phyloP scores from a whole-genome alignment of 2,888 invertebrate species.

The Villa cingulata region DNA sequence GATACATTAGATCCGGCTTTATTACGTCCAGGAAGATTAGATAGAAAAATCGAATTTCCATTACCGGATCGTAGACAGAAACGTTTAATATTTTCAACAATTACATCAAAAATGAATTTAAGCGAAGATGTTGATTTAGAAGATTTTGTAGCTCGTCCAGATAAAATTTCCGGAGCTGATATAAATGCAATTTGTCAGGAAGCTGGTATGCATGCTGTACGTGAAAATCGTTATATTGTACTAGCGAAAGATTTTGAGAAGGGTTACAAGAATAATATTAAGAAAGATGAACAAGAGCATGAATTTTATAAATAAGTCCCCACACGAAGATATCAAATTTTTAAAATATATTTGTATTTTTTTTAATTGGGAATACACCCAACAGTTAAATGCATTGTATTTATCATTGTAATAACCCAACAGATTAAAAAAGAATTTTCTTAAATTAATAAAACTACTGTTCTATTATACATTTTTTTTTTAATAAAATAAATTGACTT shows the following conservation, averaged over 20 bases:
- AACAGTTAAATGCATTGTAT: too few relatives aligned
- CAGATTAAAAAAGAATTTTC: too few relatives aligned
- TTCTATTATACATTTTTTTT: too few relatives aligned
- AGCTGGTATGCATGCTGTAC: slow-evolving; percentile 99
- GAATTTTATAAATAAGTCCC: slow-evolving; percentile 98
- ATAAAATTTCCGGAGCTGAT: slow-evolving; percentile 97
- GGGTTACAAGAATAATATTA: slow-evolving; percentile 98
- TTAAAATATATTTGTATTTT: too few relatives aligned
- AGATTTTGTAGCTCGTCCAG: slow-evolving; percentile 96
- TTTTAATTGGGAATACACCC: too few relatives aligned
- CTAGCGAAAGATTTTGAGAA: slow-evolving; percentile 99
- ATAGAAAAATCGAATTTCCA: slow-evolving; percentile 98
- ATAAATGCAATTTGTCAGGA: slow-evolving; percentile 99
- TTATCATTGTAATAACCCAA: too few relatives aligned
- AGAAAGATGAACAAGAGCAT: slow-evolving; percentile 98
- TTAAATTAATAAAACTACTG: too few relatives aligned
- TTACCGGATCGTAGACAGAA: slow-evolving; percentile 80
- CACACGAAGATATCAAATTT: too few relatives aligned
- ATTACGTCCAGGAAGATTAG: slow-evolving; percentile 64
- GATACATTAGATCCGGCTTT: slow-evolving; percentile 93
- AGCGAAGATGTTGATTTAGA: slow-evolving; percentile 98
- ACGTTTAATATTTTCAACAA: slow-evolving; percentile 93
- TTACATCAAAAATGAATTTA: slow-evolving; percentile 92
- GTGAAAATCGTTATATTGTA: slow-evolving; percentile 97
- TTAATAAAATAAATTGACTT: too few relatives aligned